Percentiles rank a stretch among this genome's conserved stretches.
Conservation (phyloP, 2,113 vertebrate genomes). For the Cochlearius cochlearius region DNA sequence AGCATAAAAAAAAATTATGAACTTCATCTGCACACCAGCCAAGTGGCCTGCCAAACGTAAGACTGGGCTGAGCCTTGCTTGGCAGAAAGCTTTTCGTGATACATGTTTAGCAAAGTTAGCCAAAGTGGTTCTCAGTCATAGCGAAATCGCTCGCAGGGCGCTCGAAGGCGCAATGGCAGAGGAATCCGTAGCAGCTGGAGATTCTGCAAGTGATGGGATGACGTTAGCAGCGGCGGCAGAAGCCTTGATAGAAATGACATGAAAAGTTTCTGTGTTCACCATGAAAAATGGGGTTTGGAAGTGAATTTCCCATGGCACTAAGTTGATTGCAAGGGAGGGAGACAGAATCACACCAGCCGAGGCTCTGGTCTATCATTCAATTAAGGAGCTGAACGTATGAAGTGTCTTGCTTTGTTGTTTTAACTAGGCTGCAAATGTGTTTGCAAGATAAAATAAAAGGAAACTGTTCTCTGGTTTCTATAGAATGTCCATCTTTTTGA, state of each 20-base stretch:
- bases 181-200: not conserved
- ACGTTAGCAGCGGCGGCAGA: not conserved
- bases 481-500: not conserved
- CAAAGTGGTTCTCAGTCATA: not conserved
- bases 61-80: not conserved
- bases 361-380: not conserved
- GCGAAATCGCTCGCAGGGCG: not conserved
- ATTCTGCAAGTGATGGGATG: not conserved
- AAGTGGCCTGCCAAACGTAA: not conserved
- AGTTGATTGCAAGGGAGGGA: not conserved
- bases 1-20: not conserved
- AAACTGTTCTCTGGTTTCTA: not conserved
- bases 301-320: not conserved
- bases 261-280: not conserved
- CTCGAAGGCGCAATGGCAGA: rapidly evolving
- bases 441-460: conserved; percentile 20
- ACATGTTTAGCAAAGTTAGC: not conserved
- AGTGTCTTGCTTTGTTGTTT: not conserved
- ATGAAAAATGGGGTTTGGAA: not conserved
- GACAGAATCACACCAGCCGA: not conserved
- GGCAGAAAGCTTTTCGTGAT: not conserved
- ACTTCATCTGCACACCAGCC: not conserved
- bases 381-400: not conserved
- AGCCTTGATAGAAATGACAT: not conserved
- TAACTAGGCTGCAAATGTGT: not conserved